Conservation (phyloP, 2,113 vertebrate species). For the Vidua chalybeata region DNA sequence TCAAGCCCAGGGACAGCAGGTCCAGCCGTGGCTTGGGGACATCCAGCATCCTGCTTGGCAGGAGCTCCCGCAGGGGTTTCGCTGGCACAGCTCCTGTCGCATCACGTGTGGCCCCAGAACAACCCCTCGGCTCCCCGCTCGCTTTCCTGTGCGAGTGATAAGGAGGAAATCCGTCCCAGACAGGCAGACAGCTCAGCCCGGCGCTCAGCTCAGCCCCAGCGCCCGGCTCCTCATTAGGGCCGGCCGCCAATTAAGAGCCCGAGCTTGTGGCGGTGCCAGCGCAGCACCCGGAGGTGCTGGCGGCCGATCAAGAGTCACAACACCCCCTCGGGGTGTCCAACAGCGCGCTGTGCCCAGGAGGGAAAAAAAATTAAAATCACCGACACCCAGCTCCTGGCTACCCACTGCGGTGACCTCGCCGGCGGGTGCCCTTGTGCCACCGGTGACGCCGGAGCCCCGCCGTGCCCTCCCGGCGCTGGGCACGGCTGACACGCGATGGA, state of each 20-base stretch:
- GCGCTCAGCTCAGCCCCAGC: not conserved
- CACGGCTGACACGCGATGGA: not conserved
- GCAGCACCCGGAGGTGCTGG: not conserved
- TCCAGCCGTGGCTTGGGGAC: not conserved
- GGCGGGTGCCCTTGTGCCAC: not conserved
- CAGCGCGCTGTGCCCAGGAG: not conserved
- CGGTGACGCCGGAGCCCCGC: not conserved
- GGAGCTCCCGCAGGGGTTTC: not conserved
- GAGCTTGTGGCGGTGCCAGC: not conserved
- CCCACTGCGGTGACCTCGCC: not conserved
- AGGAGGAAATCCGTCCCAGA: conserved; percentile 58
- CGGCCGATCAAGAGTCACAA: not conserved
- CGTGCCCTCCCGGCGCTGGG: not conserved
- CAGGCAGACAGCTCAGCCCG: not conserved
- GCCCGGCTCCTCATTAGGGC: not conserved
- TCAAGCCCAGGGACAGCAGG: not conserved
- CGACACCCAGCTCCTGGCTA: not conserved
- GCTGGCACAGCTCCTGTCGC: not conserved
- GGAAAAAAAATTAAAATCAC: not conserved
- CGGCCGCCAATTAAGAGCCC: not conserved
- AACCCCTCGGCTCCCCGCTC: conserved; percentile 8
- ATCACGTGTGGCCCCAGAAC: conserved; percentile 22
- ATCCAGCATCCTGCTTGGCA: not conserved
- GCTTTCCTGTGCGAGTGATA: conserved; percentile 35
- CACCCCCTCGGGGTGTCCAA: not conserved